Base-by-base conservation (phyloP, 64 coral and sea anemone species). In the Stichodactyla mertensii region DNA sequence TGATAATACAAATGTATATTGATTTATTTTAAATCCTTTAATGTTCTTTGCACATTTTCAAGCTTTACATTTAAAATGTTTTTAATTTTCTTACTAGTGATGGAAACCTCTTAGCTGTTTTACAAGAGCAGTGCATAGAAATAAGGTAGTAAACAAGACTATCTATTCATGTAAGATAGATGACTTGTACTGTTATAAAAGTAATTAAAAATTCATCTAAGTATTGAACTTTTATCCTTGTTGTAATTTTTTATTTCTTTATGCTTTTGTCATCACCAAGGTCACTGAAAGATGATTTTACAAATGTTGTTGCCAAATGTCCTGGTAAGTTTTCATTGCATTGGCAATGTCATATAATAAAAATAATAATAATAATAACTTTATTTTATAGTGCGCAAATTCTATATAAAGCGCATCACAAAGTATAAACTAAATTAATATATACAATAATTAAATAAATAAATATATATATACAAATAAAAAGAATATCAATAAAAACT, bases 111-210 rank as follows among this genome's bases (percentile, higher is more conserved):
- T 84, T 99, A 82, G 97, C 97, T 26, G 58, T 99, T 13, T 84
- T 99, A 61, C 97, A 99, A 86, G 90, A 95, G n/a, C 86, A 88
- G 16, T 92, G 71, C 62, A 95, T 99, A 86, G 97, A 99, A 90
- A 99, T 99, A 70, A 99, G 97, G 97, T 98, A 92, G 57, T 58
- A 51, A 28, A 51, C 20, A 28, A 14, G 10, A n/a, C n/a, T 56
- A 10, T 45, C 36, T 45, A 45, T 45, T 45, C 36, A 45, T 45
- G 36, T 45, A 45, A 45, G 36, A 45, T 45, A 45, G 36, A 45
- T 45, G 36, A 45, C 36, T 45, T 45, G 36, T 4, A 45, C 36
- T 45, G 1, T 45, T 45, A 80, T 60, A 36, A 61, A 7, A 4
- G 15, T 22, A 31, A 58, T 14, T 9, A 7, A 8, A 77, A 77